These are phyloP conservation scores for Gallinago stenura DNA, from an alignment of 2,797 vertebrate genomes.

Conservation along the genomic window DNA sequence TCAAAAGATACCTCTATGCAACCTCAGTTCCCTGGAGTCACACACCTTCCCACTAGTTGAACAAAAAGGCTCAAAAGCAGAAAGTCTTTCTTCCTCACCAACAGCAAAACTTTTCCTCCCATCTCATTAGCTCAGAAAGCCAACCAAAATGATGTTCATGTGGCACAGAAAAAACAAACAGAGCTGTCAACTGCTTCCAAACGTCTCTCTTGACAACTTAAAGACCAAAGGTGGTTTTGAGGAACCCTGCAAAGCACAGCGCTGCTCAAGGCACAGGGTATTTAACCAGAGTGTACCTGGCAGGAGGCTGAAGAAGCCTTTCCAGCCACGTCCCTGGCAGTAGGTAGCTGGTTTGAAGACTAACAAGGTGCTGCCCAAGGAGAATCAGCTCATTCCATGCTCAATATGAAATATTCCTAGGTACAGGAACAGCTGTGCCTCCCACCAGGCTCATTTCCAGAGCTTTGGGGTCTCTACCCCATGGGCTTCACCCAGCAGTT, in stretches of 20 bases:
- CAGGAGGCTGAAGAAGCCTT: neutral
- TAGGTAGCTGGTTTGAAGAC: neutral
- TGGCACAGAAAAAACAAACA: neutral
- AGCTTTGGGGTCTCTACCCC: neutral
- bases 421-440: neutral
- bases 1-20: neutral
- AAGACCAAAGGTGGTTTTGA: neutral
- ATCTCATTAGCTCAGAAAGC: neutral
- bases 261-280: neutral
- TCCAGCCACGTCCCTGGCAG: rapidly evolving
- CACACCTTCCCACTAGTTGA: neutral
- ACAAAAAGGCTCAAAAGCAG: neutral
- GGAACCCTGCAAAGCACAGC: neutral
- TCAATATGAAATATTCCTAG: neutral
- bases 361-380: neutral
- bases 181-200: rapidly evolving
- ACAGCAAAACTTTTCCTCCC: neutral
- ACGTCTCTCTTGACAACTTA: neutral
- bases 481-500: neutral
- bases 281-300: neutral
- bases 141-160: neutral
- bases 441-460: neutral
- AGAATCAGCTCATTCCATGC: neutral
- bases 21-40: neutral
- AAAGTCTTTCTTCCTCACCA: neutral